phyloP scores from a whole-genome alignment of 2,797 vertebrate genomes.

The Myoxocephalus aenaeus region DNA sequence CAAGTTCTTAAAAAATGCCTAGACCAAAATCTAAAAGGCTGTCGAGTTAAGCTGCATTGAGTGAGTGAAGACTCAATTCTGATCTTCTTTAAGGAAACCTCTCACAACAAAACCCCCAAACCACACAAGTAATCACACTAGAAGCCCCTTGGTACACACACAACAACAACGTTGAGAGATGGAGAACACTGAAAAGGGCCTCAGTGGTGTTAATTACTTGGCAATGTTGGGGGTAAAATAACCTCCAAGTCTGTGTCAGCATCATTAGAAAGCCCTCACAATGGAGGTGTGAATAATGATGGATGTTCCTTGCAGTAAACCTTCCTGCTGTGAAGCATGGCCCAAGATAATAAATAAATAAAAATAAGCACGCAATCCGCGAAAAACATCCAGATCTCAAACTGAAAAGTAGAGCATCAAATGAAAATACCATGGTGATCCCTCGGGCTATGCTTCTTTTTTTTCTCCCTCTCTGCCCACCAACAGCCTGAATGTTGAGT shows the following conservation, averaged over 20 bases:
- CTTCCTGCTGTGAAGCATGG: not conserved
- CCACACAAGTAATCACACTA: constrained; percentile 61
- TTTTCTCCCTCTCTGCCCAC: constrained; percentile 35
- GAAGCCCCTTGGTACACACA: constrained; percentile 37
- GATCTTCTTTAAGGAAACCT: constrained; percentile 54
- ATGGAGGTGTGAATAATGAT: constrained; percentile 21
- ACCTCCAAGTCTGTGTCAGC: constrained; percentile 46
- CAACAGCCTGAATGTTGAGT: constrained; percentile 55
- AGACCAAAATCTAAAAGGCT: constrained; percentile 42
- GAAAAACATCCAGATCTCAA: constrained; percentile 44
- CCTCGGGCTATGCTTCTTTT: constrained; percentile 25
- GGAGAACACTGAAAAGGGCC: constrained; percentile 22
- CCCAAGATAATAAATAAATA: not conserved
- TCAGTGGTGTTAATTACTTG: constrained; percentile 64
- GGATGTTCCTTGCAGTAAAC: constrained; percentile 19
- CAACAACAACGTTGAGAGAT: constrained; percentile 32
- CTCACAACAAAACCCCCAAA: constrained; percentile 45
- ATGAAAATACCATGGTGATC: constrained; percentile 48
- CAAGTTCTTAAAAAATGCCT: constrained; percentile 23
- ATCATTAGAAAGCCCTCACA: constrained; percentile 44
- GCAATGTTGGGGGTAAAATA: constrained; percentile 52
- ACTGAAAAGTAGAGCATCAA: constrained; percentile 56
- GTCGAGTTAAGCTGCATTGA: constrained; percentile 26
- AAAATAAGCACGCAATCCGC: constrained; percentile 9
- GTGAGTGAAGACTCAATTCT: constrained; percentile 43